These are phyloP conservation scores for Gorsachius goisagi DNA, from an alignment of 2,113 vertebrate species.

Conservation along the genomic window DNA sequence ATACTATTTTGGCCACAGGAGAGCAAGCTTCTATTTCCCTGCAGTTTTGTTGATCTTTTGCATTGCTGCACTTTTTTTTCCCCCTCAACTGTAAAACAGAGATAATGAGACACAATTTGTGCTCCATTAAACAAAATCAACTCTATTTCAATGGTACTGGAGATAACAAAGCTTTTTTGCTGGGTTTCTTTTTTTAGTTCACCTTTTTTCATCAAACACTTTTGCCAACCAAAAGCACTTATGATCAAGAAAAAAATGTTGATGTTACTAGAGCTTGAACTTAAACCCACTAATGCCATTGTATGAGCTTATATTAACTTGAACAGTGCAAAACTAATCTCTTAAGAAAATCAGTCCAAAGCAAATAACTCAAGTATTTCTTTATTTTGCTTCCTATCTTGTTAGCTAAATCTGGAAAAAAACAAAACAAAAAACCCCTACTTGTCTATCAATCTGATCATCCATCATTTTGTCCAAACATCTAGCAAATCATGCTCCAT, in stretches of 20 bases:
- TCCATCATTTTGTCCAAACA: neutral
- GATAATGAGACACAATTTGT: neutral
- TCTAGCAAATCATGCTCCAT: neutral
- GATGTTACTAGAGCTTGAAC: neutral
- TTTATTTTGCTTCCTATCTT: neutral
- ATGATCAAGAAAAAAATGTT: neutral
- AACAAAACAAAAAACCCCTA: neutral
- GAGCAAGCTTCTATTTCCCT: neutral
- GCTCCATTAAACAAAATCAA: neutral
- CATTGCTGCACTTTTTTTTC: neutral
- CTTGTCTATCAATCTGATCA: neutral
- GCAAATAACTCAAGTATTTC: neutral
- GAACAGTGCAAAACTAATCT: neutral
- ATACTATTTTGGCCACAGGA: neutral
- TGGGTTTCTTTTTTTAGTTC: neutral
- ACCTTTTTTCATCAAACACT: neutral
- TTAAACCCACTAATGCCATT: neutral
- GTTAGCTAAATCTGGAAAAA: neutral
- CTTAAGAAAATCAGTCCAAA: neutral
- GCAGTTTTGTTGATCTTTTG: neutral
- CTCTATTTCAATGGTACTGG: neutral
- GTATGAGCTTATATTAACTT: neutral
- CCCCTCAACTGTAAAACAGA: neutral
- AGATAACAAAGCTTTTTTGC: rapidly evolving
- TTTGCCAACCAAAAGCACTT: neutral